Evolutionary conservation across 2,888 invertebrate genomes (phyloP), one percentile per base, ranked within the genome.

Genomic region (Nemoura dubitans): DNA sequence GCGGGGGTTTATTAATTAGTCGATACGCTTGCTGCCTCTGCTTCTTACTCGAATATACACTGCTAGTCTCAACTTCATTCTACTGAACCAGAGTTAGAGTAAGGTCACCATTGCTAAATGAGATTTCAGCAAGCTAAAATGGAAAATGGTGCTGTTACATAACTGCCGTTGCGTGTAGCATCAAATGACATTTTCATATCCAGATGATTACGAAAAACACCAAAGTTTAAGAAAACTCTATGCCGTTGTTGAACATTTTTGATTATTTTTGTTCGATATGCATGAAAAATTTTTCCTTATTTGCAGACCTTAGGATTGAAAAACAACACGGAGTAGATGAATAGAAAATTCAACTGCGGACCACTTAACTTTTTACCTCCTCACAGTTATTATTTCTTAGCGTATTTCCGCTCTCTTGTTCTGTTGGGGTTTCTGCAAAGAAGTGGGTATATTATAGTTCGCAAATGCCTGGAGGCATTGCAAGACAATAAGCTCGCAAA

Each of bases 401-500:
- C 27, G 28, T 78, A 26, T 27, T 78, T 27, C 25, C n/a, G 78
- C n/a, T 78, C 28, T 26, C 26, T 78, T 27, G 14, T 25, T 28
- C 78, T 10, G 6, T 2, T 78, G 10, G 5, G 28, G 25, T 29
- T 76, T 26, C 29, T 85, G 29, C 0, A 76, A 85, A 85, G 85
- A 29, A 28, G 30, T 76, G 29, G 85, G 10, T 28, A 10, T 76
- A 76, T 10, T n/a, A n/a, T 85, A 28, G 26, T 83, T 26, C 25
- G 78, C 43, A 78, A 87, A 84, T 84, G 84, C 81, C 80, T 83
- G 86, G 83, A 84, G 76, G 82, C 83, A 26, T 26, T 42, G 83
- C 86, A 43, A 86, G 87, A 87, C 87, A 88, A 88, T 87, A 87
- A 88, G 87, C 87, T 87, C 86, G 85, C 86, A 88, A 87, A 88